Conservation (phyloP, 2,113 vertebrate genomes). For the Rana temporaria region DNA sequence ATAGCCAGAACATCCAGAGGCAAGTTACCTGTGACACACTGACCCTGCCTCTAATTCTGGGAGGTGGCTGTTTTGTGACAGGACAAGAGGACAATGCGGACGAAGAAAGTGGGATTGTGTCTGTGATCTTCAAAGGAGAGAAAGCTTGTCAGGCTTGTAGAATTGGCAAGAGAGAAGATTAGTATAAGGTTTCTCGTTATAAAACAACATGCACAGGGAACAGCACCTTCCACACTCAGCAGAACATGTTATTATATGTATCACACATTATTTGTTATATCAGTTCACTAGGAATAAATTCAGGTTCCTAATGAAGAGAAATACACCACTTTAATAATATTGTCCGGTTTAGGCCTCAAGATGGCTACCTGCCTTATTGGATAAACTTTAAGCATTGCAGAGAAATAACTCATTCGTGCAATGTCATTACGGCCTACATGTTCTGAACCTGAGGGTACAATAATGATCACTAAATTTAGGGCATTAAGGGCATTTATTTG, state of each 20-base stretch:
- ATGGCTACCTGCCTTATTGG: neutral
- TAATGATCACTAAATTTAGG: too few relatives aligned
- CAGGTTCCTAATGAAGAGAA: neutral
- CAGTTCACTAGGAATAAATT: too few relatives aligned
- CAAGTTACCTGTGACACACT: slow-evolving; percentile 69
- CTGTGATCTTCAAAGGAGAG: slow-evolving; percentile 69
- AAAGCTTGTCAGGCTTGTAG: slow-evolving; percentile 64
- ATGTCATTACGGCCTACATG: neutral
- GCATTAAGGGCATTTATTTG: too few relatives aligned
- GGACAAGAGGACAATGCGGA: slow-evolving; percentile 69
- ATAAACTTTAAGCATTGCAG: neutral
- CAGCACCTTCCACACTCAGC: neutral
- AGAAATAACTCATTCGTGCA: slow-evolving; percentile 14
- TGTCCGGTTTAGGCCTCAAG: neutral
- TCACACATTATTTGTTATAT: too few relatives aligned
- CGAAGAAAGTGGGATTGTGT: slow-evolving; percentile 68
- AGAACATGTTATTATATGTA: neutral
- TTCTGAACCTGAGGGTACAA: too few relatives aligned
- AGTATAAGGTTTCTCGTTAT: neutral
- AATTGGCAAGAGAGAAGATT: slow-evolving; percentile 1
- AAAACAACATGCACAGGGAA: slow-evolving; percentile 13
- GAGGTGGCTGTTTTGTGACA: slow-evolving; percentile 70
- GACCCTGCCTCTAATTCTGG: slow-evolving; percentile 69
- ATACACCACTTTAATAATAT: neutral
- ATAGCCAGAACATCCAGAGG: slow-evolving; percentile 58